Evolutionary conservation across 1,140 invertebrate species (phyloP).

Genomic region (Metaphire vulgaris): DNA sequence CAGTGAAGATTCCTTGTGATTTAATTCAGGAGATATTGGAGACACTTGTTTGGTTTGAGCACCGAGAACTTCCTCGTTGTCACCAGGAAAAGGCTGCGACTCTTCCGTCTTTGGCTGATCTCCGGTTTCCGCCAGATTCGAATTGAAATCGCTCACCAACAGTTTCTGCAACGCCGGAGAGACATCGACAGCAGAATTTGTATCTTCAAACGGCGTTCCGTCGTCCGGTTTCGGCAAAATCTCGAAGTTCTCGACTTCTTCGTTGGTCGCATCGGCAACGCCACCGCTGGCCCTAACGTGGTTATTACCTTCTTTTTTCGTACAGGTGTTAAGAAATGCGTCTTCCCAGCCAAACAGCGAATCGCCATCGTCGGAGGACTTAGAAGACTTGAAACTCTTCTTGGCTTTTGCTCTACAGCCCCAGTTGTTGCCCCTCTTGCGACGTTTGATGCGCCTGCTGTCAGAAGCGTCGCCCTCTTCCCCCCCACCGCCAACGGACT

Average conservation of each 20-base stretch:
- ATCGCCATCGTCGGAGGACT: not conserved
- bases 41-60: not conserved
- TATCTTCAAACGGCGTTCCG: not conserved
- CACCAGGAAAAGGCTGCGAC: not conserved
- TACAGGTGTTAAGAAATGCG: not conserved
- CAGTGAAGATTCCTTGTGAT: not conserved
- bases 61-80: not conserved
- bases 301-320: not conserved
- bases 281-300: not conserved
- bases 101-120: not conserved
- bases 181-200: not conserved
- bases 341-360: not conserved
- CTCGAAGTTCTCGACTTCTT: not conserved
- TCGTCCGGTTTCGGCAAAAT: not conserved
- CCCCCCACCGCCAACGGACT: not conserved
- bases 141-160: not conserved
- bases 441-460: not conserved
- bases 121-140: not conserved
- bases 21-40: not conserved
- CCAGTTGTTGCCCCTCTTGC: conserved; percentile 4
- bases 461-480: not conserved
- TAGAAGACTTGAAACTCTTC: not conserved
- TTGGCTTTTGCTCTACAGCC: not conserved
- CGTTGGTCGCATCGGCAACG: not conserved
- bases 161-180: not conserved